Evolutionary conservation across 2,888 invertebrate species (phyloP), one percentile per base, ranked within the genome.

Genomic region (Dysmachus trigonus): DNA sequence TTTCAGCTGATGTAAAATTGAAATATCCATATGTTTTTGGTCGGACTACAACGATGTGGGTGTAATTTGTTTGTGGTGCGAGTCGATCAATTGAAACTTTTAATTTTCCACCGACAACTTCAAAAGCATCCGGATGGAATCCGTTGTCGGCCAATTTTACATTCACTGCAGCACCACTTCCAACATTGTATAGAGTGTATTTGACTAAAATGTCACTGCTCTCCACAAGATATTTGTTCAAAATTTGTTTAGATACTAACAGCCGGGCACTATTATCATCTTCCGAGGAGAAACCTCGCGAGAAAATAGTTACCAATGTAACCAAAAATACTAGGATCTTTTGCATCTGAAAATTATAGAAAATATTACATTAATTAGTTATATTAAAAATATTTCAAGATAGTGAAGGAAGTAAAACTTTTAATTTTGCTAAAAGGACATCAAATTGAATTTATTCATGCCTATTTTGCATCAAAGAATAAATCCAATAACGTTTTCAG

Each of bases 161-260:
- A 91, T 97, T 95, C 51, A 97, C 95, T 35, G 99, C 99, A 86
- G 98, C 96, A 87, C 96, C 96, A 87, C 95, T 96, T 81, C 99
- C 99, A 87, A 98, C 96, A 92, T 99, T 99, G 93, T 95, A 98
- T 86, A 99, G 93, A 15, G 96, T 97, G 92, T 99, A 99, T 93
- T 98, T 97, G 71, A 99, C 95, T 88, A 99, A 95, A 89, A 99
- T 95, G 92, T 99, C 99, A 95, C 98, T 97, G 90, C 96, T 96
- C 93, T 99, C 98, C 0, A 99, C 99, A 88, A 99, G 93, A 91
- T 98, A 99, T 93, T 97, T 97, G 91, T 99, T 99, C 87, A 98
- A 94, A 90, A 99, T 96, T 93, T 97, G 97, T 93, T 99, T 99
- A 10, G 97, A 97, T 31, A 98, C 95, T 87, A 99, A 93, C 79